These are phyloP conservation scores for Neocrepidodera transversa DNA, from an alignment of 2,888 invertebrate genomes.

Conservation along the genomic window DNA sequence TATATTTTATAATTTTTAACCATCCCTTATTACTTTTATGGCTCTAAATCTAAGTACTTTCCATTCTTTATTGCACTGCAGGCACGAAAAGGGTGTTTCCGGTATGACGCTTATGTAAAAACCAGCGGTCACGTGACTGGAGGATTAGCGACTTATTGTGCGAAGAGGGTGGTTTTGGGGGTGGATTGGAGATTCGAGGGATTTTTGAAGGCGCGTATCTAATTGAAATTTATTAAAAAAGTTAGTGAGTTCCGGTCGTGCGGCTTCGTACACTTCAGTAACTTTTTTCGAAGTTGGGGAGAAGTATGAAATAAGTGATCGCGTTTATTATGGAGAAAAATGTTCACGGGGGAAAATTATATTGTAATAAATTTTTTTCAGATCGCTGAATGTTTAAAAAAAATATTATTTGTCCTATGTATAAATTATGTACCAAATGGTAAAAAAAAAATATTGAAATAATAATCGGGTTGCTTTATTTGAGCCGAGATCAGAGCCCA, in stretches of 20 bases:
- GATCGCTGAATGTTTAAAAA: no score
- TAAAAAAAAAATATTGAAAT: no score
- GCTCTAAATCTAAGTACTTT: neutral
- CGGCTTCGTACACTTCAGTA: constrained; percentile 13
- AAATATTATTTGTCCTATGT: no score
- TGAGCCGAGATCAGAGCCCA: neutral
- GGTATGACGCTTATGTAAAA: constrained; percentile 1
- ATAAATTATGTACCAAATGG: no score
- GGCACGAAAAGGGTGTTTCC: neutral
- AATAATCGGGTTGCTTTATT: neutral
- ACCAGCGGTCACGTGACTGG: constrained; percentile 7
- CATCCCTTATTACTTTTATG: neutral
- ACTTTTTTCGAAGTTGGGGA: neutral
- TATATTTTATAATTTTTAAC: no score
- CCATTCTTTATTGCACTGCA: neutral
- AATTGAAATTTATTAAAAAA: constrained; percentile 49
- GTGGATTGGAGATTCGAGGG: constrained; percentile 30
- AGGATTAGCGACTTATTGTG: constrained; percentile 9
- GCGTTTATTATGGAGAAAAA: neutral
- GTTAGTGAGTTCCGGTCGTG: constrained; percentile 38
- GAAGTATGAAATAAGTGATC: constrained; percentile 9
- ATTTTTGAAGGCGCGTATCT: constrained; percentile 37
- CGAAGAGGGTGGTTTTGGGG: neutral
- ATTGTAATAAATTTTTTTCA: no score
- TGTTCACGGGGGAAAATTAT: neutral